phyloP scores from a whole-genome alignment of 2,888 invertebrate species.

The Rotaria magnacalcarata region DNA sequence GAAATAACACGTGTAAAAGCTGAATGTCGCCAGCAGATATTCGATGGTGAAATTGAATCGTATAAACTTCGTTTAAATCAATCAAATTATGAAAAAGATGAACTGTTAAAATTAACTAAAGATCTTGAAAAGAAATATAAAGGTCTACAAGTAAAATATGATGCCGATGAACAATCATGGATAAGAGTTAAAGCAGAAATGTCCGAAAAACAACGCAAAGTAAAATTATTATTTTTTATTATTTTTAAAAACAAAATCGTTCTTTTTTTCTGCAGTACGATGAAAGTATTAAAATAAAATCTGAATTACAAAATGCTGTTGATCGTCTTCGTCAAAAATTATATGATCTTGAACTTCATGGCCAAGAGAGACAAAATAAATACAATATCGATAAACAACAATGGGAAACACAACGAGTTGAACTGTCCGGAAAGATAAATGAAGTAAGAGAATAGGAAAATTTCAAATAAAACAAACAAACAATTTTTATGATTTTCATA shows the following conservation, averaged over 20 bases:
- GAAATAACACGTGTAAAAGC: background rate
- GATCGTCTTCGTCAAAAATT: constrained; percentile 45
- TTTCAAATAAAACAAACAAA: too few species aligned
- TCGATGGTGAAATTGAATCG: background rate
- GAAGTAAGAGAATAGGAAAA: background rate
- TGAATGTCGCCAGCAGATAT: background rate
- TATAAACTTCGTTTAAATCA: constrained; percentile 18
- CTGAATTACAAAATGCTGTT: constrained; percentile 45
- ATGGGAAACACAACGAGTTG: constrained; percentile 43
- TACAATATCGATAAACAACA: constrained; percentile 43
- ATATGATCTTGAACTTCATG: constrained; percentile 40
- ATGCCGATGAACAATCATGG: constrained; percentile 25
- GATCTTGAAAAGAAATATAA: constrained; percentile 23
- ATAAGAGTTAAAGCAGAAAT: background rate
- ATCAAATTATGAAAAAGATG: constrained; percentile 29
- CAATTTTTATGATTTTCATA: background rate
- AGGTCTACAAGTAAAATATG: constrained; percentile 23
- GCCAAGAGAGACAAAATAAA: constrained; percentile 44
- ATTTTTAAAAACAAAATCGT: background rate
- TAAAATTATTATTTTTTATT: background rate
- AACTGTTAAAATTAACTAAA: background rate
- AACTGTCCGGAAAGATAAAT: constrained; percentile 37
- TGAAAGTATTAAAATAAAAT: constrained; percentile 44
- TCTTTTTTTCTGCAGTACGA: constrained; percentile 36
- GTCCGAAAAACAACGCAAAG: constrained; percentile 22